phyloP scores from a whole-genome alignment of 2,113 vertebrate species.

The Brienomyrus brachyistius region DNA sequence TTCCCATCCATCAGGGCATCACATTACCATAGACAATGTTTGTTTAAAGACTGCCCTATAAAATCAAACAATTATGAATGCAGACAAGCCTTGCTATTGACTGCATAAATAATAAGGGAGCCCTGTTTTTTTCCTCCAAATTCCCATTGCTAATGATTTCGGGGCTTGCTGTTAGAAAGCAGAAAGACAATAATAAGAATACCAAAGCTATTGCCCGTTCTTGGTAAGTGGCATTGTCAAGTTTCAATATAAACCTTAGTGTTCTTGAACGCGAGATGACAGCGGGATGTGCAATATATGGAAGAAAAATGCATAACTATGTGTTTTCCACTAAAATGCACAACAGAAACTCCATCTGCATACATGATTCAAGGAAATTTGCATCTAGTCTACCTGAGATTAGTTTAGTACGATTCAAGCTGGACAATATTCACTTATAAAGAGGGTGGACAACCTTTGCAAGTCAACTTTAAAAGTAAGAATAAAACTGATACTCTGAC shows the following conservation, averaged over 20 bases:
- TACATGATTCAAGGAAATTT: background rate
- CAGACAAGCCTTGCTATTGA: slow-evolving; percentile 86
- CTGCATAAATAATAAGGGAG: slow-evolving; percentile 87
- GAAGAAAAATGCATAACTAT: background rate
- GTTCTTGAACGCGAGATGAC: slow-evolving; percentile 41
- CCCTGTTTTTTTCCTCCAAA: slow-evolving; percentile 62
- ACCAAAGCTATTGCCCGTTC: slow-evolving; percentile 53
- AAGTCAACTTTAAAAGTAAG: background rate
- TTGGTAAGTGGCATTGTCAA: slow-evolving; percentile 68
- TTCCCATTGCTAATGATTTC: slow-evolving; percentile 87
- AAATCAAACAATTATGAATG: slow-evolving; percentile 98
- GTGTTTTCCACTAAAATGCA: background rate
- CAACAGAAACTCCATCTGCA: background rate
- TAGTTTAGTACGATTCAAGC: background rate
- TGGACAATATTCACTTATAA: background rate
- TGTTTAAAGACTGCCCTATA: slow-evolving; percentile 94
- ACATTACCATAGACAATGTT: slow-evolving; percentile 97
- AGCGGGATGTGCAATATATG: background rate
- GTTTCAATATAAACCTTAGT: slow-evolving; percentile 73
- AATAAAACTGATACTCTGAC: background rate
- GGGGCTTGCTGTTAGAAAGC: slow-evolving; percentile 70
- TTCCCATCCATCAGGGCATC: slow-evolving; percentile 87
- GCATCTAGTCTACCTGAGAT: background rate
- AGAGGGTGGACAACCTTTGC: background rate
- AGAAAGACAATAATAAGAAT: slow-evolving; percentile 80